A percentile compares a stretch with the other conserved stretches of the same genome.
These are phyloP conservation scores for Rhynchonema sp. DNA, from an alignment of 2,888 invertebrate genomes.

Conservation along the genomic window DNA sequence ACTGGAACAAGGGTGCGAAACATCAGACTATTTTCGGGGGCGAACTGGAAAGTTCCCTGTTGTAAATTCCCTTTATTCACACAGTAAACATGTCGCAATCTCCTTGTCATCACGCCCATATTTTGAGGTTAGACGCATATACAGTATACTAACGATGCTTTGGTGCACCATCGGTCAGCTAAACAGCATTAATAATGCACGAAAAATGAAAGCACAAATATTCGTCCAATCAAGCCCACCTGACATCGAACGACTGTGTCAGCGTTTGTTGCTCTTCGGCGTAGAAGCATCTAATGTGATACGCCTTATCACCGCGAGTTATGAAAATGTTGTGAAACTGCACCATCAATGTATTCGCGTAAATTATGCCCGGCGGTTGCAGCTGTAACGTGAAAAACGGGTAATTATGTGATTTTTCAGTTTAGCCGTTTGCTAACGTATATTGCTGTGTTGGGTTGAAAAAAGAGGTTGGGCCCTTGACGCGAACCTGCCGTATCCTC, in stretches of 20 bases:
- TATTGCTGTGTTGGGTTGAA: too few species aligned
- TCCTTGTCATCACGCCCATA: too few species aligned
- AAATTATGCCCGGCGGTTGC: constrained; percentile 4
- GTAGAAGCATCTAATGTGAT: constrained; percentile 8
- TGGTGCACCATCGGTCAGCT: too few species aligned
- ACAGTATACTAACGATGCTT: too few species aligned
- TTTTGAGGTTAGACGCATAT: too few species aligned
- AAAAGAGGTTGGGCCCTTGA: not conserved
- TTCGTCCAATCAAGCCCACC: constrained; percentile 1
- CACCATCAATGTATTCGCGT: constrained; percentile 6
- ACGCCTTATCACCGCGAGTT: constrained; percentile 8
- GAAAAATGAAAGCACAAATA: too few species aligned
- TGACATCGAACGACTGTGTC: constrained; percentile 4
- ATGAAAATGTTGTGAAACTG: constrained; percentile 8
- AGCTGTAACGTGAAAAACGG: constrained; percentile 1
- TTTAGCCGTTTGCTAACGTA: not conserved
- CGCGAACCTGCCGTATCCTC: not conserved
- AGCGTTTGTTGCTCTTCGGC: constrained; percentile 5
- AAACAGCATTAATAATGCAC: too few species aligned
- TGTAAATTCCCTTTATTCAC: too few species aligned
- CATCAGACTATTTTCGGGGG: too few species aligned
- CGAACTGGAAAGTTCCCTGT: too few species aligned
- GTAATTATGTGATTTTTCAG: not conserved
- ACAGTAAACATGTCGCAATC: too few species aligned
- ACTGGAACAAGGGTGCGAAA: too few species aligned